phyloP scores from a whole-genome alignment of 2,888 invertebrate species.

The Andricus quercusramuli region DNA sequence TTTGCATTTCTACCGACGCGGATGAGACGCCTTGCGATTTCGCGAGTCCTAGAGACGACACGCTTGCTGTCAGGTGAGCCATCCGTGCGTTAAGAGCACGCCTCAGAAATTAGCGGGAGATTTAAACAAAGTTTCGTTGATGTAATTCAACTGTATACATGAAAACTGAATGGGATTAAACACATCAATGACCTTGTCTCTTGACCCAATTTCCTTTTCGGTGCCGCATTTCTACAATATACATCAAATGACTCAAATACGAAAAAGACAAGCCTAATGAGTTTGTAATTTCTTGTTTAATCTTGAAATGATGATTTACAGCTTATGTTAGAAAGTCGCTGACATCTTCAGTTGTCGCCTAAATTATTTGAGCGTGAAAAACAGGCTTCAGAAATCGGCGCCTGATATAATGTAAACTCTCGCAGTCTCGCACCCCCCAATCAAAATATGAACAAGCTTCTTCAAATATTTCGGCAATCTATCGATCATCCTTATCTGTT shows the following conservation, averaged over 20 bases:
- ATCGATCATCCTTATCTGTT: background rate
- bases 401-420: background rate
- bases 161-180: constrained; percentile 15
- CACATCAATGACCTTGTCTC: constrained; percentile 21
- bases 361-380: constrained; percentile 8
- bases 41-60: constrained; percentile 16
- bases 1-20: constrained; percentile 56
- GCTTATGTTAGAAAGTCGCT: background rate
- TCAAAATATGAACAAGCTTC: background rate
- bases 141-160: constrained; percentile 12
- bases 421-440: background rate
- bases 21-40: constrained; percentile 9
- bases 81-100: constrained; percentile 49
- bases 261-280: constrained; percentile 8
- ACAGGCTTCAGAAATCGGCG: background rate
- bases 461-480: constrained; percentile 7
- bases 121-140: constrained; percentile 29
- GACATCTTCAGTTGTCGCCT: constrained; percentile 9
- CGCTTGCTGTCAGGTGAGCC: constrained; percentile 52
- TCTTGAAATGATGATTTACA: constrained; percentile 10
- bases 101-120: constrained; percentile 55
- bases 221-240: background rate
- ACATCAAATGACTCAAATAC: background rate
- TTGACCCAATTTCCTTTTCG: background rate
- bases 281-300: constrained; percentile 18